Conservation (phyloP, 2,113 vertebrate species). For the Ochotona curzoniae region DNA sequence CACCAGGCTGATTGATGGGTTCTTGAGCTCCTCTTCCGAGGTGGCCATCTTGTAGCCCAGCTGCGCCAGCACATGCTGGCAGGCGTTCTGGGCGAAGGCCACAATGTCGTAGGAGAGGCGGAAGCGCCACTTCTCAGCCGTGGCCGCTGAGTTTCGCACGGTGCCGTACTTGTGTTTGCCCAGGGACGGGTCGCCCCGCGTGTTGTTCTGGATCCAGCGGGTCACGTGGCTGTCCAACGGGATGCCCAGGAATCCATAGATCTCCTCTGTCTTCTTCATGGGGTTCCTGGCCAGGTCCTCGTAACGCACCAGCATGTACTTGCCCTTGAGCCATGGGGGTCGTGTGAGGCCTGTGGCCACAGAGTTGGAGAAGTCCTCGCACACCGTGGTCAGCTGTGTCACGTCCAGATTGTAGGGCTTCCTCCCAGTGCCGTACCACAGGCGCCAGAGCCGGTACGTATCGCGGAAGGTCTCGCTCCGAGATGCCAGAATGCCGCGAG, state of each 20-base stretch:
- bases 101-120: conserved; percentile 97
- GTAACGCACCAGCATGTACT: conserved; percentile 97
- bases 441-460: conserved; percentile 96
- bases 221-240: conserved; percentile 93
- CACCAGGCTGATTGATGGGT: conserved; percentile 94
- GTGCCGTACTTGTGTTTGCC: conserved; percentile 98
- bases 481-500: conserved; percentile 95
- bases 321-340: conserved; percentile 95
- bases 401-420: conserved; percentile 95
- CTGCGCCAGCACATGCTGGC: conserved; percentile 92
- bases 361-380: conserved; percentile 96
- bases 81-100: conserved; percentile 94
- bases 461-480: conserved; percentile 97
- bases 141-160: conserved; percentile 95
- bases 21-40: conserved; percentile 94
- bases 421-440: conserved; percentile 96
- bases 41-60: conserved; percentile 93
- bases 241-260: conserved; percentile 95
- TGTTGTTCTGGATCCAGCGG: conserved; percentile 97
- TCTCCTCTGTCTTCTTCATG: conserved; percentile 95
- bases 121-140: conserved; percentile 96
- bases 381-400: conserved; percentile 94
- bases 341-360: conserved; percentile 93
- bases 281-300: conserved; percentile 97
- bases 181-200: conserved; percentile 92